Conservation (phyloP, 2,113 vertebrate genomes). For the Orientallactaga bullata region DNA sequence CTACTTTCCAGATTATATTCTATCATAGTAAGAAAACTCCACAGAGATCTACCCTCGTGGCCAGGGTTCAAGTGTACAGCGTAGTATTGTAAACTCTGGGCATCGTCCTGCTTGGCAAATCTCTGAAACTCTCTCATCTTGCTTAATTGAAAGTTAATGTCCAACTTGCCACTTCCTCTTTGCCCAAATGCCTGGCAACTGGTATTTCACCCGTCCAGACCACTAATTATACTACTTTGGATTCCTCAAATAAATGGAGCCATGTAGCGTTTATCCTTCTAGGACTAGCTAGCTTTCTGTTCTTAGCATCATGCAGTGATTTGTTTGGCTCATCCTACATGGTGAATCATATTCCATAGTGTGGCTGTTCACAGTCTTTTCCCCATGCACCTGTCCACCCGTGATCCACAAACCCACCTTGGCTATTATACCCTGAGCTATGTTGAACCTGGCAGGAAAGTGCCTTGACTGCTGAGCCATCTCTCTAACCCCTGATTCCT, state of each 20-base stretch:
- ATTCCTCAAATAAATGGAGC: not conserved
- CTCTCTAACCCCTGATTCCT: too few species aligned
- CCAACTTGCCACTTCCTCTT: not conserved
- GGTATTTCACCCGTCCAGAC: too few species aligned
- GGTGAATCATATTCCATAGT: not conserved
- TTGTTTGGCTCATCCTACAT: fast-evolving
- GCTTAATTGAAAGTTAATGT: too few species aligned
- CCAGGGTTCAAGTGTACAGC: not conserved
- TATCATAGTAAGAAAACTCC: not conserved
- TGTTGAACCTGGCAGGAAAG: not conserved
- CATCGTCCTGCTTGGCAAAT: fast-evolving
- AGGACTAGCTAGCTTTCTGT: not conserved
- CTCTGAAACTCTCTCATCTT: not conserved
- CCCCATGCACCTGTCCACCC: fast-evolving
- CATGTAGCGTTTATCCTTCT: not conserved
- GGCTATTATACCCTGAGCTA: not conserved
- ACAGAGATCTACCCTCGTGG: too few species aligned
- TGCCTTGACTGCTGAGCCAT: too few species aligned
- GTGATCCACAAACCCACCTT: too few species aligned
- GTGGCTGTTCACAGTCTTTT: fast-evolving
- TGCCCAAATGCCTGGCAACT: fast-evolving
- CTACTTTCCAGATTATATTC: not conserved
- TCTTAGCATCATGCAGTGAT: fast-evolving
- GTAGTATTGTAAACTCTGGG: too few species aligned
- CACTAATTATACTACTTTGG: not conserved